Evolutionary conservation across 2,113 vertebrate genomes (phyloP).

Genomic region (Daubentonia madagascariensis): DNA sequence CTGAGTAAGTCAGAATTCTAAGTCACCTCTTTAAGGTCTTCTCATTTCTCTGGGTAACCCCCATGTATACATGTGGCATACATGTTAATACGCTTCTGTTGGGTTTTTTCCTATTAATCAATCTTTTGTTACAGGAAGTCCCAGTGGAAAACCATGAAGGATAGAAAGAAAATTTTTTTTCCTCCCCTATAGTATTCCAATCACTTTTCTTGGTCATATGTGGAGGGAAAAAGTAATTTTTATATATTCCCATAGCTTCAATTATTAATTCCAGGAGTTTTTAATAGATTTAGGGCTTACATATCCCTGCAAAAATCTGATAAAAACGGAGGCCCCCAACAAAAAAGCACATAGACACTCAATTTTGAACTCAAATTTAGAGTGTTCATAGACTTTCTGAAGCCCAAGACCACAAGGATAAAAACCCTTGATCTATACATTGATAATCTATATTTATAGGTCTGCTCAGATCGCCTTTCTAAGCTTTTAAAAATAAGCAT

Average conservation of each 20-base stretch:
- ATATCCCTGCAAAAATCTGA: background rate
- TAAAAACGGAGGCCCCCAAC: background rate
- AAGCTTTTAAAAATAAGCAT: background rate
- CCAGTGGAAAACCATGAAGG: background rate
- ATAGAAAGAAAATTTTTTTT: background rate
- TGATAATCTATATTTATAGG: background rate
- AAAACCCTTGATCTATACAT: background rate
- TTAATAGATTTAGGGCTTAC: background rate
- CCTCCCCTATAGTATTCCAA: background rate
- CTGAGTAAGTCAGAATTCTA: background rate
- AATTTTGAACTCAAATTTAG: background rate
- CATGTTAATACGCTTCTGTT: background rate
- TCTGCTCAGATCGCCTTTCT: background rate
- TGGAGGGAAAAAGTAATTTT: background rate
- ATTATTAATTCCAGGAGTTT: background rate
- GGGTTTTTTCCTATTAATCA: background rate
- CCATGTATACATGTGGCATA: background rate
- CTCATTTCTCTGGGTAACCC: background rate
- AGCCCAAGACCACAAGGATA: background rate
- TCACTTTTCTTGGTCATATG: background rate
- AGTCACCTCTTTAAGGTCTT: background rate
- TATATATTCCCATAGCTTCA: background rate
- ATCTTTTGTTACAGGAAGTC: background rate
- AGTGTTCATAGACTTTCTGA: background rate
- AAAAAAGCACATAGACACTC: background rate